Base-by-base conservation (phyloP, 2,113 vertebrate species). In the Carassius carassius region DNA sequence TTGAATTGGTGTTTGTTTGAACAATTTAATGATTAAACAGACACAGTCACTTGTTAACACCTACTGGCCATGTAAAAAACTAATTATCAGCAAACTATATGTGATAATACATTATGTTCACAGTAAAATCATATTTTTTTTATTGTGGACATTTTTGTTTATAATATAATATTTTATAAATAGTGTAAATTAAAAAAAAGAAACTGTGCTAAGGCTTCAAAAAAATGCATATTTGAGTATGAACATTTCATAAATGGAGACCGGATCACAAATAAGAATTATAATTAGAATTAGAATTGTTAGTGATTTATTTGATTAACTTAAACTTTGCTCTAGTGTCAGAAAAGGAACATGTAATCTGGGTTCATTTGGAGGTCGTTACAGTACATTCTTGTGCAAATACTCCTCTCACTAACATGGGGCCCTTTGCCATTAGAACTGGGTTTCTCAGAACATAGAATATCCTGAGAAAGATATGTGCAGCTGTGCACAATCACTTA, bases 361-460 rank as follows among this genome's bases (percentile, higher is more conserved):
- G 51, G 17, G 58, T 56, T 44, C 60, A 75, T 70, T 47, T 47
- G n/a, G 58, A 69, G 60, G 62, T 25, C 70, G 44, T 85, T 88
- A 88, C 87, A 88, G 87, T 88, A 88, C 84, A 73, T 63, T 77
- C 63, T 78, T 65, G 32, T 77, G 65, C 82, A 86, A 82, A 83
- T 80, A 82, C 70, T 67, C 78, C 35, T 47, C 72, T 75, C 37
- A 23, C 10, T 35, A 67, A 37, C 16, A 51, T 51, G 17, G 44
- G 63, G 63, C 62, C 44, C 25, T n/a, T 79, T 63, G 54, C 21
- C 32, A 67, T 19, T 17, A 78, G 29, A 41, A 63, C 37, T 19
- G 60, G 11, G 25, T 72, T 58, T 82, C 37, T 82, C 74, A 10
- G 49, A 73, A 82, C 35, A 21, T 11, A 21, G 32, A 41, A 16